Conservation (phyloP, 2,888 invertebrate genomes). For the Drosophila histrio region DNA sequence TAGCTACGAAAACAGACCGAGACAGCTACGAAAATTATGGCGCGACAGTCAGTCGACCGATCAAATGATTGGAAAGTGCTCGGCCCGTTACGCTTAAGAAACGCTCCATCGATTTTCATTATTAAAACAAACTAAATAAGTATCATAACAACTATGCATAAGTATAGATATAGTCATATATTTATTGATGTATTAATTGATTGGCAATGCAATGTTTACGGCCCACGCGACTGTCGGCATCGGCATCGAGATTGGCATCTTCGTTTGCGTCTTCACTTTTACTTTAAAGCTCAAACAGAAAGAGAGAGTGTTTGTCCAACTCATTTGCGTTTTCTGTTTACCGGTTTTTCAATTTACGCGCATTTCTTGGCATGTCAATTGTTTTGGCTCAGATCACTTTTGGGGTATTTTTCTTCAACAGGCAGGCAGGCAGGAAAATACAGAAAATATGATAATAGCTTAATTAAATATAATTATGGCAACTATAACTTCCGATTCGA, state of each 20-base stretch:
- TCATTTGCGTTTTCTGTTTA: conserved; percentile 75
- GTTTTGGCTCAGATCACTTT: conserved; percentile 26
- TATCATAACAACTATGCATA: not conserved
- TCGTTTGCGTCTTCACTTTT: conserved; percentile 71
- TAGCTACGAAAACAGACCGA: conserved; percentile 29
- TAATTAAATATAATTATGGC: conserved; percentile 75
- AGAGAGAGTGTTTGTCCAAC: conserved; percentile 80
- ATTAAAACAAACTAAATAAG: conserved; percentile 14
- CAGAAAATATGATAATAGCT: conserved; percentile 48
- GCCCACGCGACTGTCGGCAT: conserved; percentile 40
- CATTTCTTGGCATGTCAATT: conserved; percentile 51
- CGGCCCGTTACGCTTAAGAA: conserved; percentile 38
- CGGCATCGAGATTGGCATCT: conserved; percentile 12
- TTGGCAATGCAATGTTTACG: conserved; percentile 12
- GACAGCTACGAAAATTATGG: conserved; percentile 59
- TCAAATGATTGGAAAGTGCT: conserved; percentile 75
- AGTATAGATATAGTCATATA: not conserved
- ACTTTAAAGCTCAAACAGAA: conserved; percentile 73
- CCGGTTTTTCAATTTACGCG: conserved; percentile 68
- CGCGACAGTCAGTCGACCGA: conserved; percentile 43
- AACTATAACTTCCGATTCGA: conserved; percentile 62
- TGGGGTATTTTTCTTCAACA: conserved; percentile 24
- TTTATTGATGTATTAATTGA: conserved; percentile 24
- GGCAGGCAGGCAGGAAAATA: not conserved
- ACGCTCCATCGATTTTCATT: conserved; percentile 24